Conservation (phyloP, 1,140 invertebrate genomes). For the Druon quercuslanigerum region DNA sequence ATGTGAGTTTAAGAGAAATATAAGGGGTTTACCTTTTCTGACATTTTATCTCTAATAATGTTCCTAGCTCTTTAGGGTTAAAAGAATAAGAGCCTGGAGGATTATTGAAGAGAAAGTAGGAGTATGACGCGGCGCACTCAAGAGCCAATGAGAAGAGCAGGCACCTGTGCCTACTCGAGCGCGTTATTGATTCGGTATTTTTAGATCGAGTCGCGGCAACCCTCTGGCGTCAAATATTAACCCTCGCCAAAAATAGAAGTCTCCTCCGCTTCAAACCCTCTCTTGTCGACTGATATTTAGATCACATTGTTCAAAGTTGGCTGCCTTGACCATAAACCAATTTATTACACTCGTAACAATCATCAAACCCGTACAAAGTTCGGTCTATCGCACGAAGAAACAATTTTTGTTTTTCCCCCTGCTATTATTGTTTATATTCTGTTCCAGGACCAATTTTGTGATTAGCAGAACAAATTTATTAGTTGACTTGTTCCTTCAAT, state of each 20-base stretch:
- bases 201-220: slow-evolving; percentile 56
- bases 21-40: no score
- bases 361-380: slow-evolving; percentile 26
- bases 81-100: not conserved
- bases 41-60: no score
- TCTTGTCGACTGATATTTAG: slow-evolving; percentile 11
- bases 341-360: slow-evolving; percentile 32
- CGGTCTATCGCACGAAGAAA: not conserved
- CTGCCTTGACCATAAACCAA: slow-evolving; percentile 37
- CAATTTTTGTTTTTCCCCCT: no score
- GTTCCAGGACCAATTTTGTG: no score
- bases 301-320: slow-evolving; percentile 28
- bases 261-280: slow-evolving; percentile 20
- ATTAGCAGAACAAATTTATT: no score
- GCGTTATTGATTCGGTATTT: slow-evolving; percentile 60
- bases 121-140: not conserved
- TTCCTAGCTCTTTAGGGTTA: no score
- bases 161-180: slow-evolving; percentile 34
- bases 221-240: slow-evolving; percentile 58
- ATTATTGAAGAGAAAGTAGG: not conserved
- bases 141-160: not conserved
- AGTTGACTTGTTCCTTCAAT: not conserved
- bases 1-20: no score
- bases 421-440: no score
- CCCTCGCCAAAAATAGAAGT: slow-evolving; percentile 50